phyloP scores from a whole-genome alignment of 2,888 invertebrate genomes.

The Agrenia bidenticulata region DNA sequence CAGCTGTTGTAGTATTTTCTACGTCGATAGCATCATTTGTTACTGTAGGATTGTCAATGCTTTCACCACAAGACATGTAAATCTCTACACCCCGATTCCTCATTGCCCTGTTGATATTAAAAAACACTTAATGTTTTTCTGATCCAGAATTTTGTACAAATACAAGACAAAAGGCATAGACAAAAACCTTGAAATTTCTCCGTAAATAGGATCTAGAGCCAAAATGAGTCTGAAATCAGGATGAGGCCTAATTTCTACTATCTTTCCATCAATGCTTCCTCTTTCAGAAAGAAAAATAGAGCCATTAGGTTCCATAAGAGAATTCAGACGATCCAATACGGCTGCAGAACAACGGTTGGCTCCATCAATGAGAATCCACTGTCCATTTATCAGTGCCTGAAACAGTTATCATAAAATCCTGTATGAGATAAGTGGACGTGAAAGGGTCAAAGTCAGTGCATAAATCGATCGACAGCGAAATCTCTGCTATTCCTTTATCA shows the following conservation, averaged over 20 bases:
- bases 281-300: conserved; percentile 86
- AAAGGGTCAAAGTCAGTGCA: too few relatives aligned
- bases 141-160: too few relatives aligned
- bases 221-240: conserved; percentile 89
- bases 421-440: too few relatives aligned
- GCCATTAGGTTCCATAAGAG: conserved; percentile 89
- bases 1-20: too few relatives aligned
- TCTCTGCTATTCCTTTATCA: too few relatives aligned
- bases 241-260: conserved; percentile 78
- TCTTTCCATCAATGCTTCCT: conserved; percentile 70
- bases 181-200: conserved; percentile 81
- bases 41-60: too few relatives aligned
- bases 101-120: conserved; percentile 75
- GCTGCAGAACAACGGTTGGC: conserved; percentile 96
- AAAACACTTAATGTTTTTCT: too few relatives aligned
- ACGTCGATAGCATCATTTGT: too few relatives aligned
- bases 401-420: not conserved
- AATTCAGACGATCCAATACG: conserved; percentile 93
- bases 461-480: too few relatives aligned
- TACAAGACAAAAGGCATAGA: too few relatives aligned
- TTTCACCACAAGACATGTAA: conserved; percentile 57
- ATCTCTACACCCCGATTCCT: conserved; percentile 96
- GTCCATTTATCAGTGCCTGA: conserved; percentile 74
- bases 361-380: conserved; percentile 84
- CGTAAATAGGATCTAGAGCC: conserved; percentile 90